Evolutionary conservation across 1,140 invertebrate genomes (phyloP).

Genomic region (Thrips palmi): DNA sequence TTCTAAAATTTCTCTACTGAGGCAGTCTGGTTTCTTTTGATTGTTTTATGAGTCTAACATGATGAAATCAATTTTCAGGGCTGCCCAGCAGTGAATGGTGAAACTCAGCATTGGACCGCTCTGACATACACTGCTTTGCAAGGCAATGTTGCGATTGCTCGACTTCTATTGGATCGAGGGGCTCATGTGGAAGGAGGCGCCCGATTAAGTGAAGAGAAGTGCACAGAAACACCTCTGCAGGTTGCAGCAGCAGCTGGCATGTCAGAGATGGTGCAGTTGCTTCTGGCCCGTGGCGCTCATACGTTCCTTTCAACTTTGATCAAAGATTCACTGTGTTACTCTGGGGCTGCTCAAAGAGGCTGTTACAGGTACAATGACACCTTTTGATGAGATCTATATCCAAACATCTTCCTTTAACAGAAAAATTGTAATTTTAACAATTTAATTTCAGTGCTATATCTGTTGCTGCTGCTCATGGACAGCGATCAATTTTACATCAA

Average conservation of each 20-base stretch:
- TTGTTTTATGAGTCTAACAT: slow-evolving; percentile 4
- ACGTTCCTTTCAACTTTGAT: slow-evolving; percentile 69
- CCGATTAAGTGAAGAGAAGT: slow-evolving; percentile 57
- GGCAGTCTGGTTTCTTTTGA: slow-evolving; percentile 1
- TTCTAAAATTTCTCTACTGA: slow-evolving; percentile 11
- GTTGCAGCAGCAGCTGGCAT: slow-evolving; percentile 65
- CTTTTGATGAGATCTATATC: slow-evolving; percentile 4
- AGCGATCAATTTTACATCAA: slow-evolving; percentile 54
- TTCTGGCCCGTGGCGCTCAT: slow-evolving; percentile 66
- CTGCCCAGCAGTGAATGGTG: slow-evolving; percentile 26
- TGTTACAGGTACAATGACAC: slow-evolving; percentile 40
- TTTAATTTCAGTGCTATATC: slow-evolving; percentile 47
- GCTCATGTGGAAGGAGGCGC: slow-evolving; percentile 75
- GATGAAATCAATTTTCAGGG: slow-evolving; percentile 15
- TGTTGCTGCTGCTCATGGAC: slow-evolving; percentile 70
- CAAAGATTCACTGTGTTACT: slow-evolving; percentile 67
- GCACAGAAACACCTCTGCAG: slow-evolving; percentile 71
- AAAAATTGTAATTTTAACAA: neutral
- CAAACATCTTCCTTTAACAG: neutral
- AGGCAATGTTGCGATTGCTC: slow-evolving; percentile 32
- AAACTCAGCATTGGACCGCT: slow-evolving; percentile 56
- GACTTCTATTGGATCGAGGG: slow-evolving; percentile 52
- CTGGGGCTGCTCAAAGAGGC: slow-evolving; percentile 61
- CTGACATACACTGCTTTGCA: slow-evolving; percentile 28
- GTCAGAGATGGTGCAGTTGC: slow-evolving; percentile 55